Evolutionary conservation across 2,113 vertebrate species (phyloP).

Genomic region (Formicarius rufipectus): DNA sequence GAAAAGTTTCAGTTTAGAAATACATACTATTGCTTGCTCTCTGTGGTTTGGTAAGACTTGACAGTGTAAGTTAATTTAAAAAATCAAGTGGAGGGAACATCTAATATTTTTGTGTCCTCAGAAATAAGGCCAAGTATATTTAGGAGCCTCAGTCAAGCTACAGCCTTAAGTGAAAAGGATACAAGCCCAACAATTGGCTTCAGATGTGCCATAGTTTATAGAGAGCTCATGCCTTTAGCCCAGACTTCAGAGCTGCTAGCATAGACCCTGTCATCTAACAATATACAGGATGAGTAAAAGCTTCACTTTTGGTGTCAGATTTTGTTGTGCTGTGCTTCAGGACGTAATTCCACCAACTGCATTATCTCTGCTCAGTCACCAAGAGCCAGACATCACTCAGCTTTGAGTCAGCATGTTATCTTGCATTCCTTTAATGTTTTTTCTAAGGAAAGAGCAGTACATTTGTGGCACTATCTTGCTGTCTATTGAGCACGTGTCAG

Average conservation of each 20-base stretch:
- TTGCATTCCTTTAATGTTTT: not conserved
- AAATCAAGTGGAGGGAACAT: not conserved
- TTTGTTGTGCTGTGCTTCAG: not conserved
- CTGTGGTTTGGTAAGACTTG: not conserved
- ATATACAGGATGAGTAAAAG: not conserved
- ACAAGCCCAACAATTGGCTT: not conserved
- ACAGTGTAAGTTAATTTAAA: not conserved
- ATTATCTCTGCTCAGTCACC: not conserved
- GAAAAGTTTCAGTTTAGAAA: not conserved
- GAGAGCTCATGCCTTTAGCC: not conserved
- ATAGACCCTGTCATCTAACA: not conserved
- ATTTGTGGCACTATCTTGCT: not conserved
- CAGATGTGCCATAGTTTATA: not conserved
- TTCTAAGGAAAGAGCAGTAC: not conserved
- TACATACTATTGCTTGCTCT: not conserved
- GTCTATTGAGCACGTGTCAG: not conserved
- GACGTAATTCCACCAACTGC: fast-evolving
- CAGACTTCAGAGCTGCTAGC: not conserved
- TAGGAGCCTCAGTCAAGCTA: not conserved
- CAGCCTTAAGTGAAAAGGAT: conserved; percentile 28
- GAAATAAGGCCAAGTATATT: not conserved
- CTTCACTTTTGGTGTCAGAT: not conserved
- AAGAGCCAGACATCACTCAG: not conserved
- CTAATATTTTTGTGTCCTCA: not conserved
- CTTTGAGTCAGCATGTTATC: conserved; percentile 21